Conservation (phyloP, 1,140 invertebrate species). For the Pseudomyrmex gracilis region DNA sequence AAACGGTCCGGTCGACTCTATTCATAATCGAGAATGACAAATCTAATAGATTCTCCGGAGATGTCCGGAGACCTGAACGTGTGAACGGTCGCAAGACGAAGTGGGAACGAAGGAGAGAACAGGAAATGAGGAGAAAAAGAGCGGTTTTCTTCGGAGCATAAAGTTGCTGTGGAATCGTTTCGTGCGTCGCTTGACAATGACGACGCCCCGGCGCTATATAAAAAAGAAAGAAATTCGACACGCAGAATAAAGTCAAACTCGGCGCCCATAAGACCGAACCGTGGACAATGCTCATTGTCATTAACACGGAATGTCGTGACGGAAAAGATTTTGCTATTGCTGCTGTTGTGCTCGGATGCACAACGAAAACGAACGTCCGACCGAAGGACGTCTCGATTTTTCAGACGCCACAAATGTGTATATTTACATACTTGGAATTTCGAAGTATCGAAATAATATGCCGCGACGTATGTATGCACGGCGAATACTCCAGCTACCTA, state of each 20-base stretch:
- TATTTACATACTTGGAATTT: too few relatives aligned
- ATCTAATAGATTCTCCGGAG: conserved; percentile 72
- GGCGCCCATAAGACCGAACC: conserved; percentile 20
- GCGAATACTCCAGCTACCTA: too few relatives aligned
- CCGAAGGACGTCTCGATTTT: too few relatives aligned
- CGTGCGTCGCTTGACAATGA: conserved; percentile 61
- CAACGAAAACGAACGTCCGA: too few relatives aligned
- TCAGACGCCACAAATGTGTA: too few relatives aligned
- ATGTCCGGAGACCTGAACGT: not conserved
- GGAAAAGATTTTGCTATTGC: conserved; percentile 48
- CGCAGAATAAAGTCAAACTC: conserved; percentile 62
- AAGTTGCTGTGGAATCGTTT: conserved; percentile 58
- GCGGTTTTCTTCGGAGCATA: conserved; percentile 58
- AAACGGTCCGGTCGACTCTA: conserved; percentile 55
- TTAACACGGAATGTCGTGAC: conserved; percentile 52
- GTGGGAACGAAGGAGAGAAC: not conserved
- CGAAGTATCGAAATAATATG: too few relatives aligned
- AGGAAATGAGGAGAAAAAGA: conserved; percentile 11
- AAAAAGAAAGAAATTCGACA: not conserved
- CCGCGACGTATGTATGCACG: too few relatives aligned
- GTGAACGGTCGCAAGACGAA: too few relatives aligned
- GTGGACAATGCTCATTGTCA: conserved; percentile 65
- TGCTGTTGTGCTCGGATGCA: too few relatives aligned
- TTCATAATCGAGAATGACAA: conserved; percentile 73
- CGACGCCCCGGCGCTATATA: conserved; percentile 11